Conservation (phyloP, 2,888 invertebrate species). For the Cryptosula pallasiana region DNA sequence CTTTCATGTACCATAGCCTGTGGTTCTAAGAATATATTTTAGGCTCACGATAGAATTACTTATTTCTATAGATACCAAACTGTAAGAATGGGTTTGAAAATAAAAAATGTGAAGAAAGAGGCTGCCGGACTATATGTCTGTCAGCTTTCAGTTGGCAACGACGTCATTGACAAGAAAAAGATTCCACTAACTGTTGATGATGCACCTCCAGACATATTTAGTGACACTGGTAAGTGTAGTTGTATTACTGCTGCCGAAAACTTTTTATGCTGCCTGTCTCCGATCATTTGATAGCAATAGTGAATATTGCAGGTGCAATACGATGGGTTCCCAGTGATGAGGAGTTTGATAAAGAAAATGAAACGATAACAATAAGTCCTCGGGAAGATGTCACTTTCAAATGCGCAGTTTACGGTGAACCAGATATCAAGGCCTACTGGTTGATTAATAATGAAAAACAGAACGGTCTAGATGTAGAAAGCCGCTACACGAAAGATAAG, state of each 20-base stretch:
- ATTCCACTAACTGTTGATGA: neutral
- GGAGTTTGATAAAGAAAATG: neutral
- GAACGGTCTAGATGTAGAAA: neutral
- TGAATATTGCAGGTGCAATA: neutral
- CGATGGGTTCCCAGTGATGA: neutral
- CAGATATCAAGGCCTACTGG: neutral
- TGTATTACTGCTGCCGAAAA: no score
- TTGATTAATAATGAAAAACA: neutral
- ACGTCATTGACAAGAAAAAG: neutral
- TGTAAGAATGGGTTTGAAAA: neutral
- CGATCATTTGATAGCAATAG: no score
- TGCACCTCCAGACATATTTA: neutral
- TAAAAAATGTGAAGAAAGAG: conserved; percentile 20
- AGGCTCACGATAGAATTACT: no score
- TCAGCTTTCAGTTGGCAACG: neutral
- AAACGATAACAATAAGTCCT: neutral
- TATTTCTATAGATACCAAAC: neutral
- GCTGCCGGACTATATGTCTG: neutral
- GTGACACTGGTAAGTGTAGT: neutral
- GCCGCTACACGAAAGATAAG: neutral
- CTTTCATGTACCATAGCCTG: no score
- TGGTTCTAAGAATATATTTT: no score
- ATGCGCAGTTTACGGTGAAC: neutral
- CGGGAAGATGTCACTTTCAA: neutral
- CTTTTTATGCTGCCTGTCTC: no score